Evolutionary conservation across 2,888 invertebrate genomes (phyloP), one percentile per base, ranked within the genome.

Genomic region (Schrankia costaestrigalis): DNA sequence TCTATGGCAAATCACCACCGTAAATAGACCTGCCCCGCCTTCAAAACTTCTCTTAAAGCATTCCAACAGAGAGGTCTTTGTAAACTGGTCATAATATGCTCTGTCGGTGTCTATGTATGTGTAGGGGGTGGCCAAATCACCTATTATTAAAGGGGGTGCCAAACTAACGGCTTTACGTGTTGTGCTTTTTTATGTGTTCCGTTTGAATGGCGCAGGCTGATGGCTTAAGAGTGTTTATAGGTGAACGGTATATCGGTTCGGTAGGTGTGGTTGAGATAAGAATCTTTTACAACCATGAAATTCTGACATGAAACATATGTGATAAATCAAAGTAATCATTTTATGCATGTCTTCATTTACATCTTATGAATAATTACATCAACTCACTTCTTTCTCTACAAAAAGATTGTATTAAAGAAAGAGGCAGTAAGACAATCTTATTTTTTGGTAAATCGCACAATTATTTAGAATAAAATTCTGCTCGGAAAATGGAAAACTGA

Each of bases 91-190:
- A 37, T 41, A 33, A 38, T 46, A 47, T 33, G 45, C 28, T 46
- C 46, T 55, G 62, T 48, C 56, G 48, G 57, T 61, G 60, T 64
- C 59, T 65, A 58, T 67, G 63, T 63, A 69, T 66, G 70, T 67
- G 70, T 41, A 61, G 47, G 56, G 47, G 56, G 75, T 74, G 78
- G 77, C 71, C 46, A 74, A 79, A 81, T 83, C 80, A 78, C 78
- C 81, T 78, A 81, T 81, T 82, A 85, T 83, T 83, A 81, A 73
- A 68, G 78, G 80, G 82, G 85, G 84, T 83, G 83, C 77, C 74
- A 79, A 79, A 79, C 73, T 81, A 83, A 85, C 78, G 78, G 72
- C 71, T 78, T 70, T 72, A 77, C 76, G 78, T 80, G 80, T 80
- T 79, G 72, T 77, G 75, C 73, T 71, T 80, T 83, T 83, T 84